Evolutionary conservation across 2,888 invertebrate genomes (phyloP), one percentile per base, ranked within the genome.

Genomic region (Lamproptera curius): DNA sequence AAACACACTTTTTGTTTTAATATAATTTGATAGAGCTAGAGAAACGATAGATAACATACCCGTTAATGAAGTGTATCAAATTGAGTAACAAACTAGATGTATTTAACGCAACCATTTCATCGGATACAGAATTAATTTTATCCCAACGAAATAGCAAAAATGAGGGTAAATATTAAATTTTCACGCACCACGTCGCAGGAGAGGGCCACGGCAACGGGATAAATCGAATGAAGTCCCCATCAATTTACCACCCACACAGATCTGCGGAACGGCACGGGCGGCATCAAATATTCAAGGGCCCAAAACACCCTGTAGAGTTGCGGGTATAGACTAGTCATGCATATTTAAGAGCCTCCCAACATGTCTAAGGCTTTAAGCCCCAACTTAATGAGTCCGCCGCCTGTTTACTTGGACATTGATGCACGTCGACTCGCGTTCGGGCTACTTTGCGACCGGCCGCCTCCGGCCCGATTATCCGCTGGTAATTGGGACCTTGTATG

Each of bases 351-450:
- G 64, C 59, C 59, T 56, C 53, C 58, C 63, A 61, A 72, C 76
- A 66, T 69, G 69, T 63, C 59, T 76, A 72, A 71, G 74, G 76
- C 67, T 77, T 75, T 75, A 76, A 75, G 70, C 70, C 59, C 52
- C 48, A 52, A 56, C 64, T 63, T 76, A 76, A 77, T 76, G 70
- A 73, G 73, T 68, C 67, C 67, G 65, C 34, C 44, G 20, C 44
- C 40, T 44, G 49, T 48, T 39, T 26, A 38, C 48, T 23, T 33
- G 42, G 42, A 34, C 35, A 39, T 38, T 43, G 42, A 34, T 16
- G 39, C 37, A 42, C 15, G 13, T 42, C 31, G 28, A 48, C 15
- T 48, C 33, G n/a, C 38, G 36, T 42, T 20, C 17, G 28, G 5
- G 20, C 13, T 5, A n/a, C 11, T 11, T 31, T 16, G 11, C 31